phyloP scores from a whole-genome alignment of 2,797 vertebrate species.

The Columba guinea region DNA sequence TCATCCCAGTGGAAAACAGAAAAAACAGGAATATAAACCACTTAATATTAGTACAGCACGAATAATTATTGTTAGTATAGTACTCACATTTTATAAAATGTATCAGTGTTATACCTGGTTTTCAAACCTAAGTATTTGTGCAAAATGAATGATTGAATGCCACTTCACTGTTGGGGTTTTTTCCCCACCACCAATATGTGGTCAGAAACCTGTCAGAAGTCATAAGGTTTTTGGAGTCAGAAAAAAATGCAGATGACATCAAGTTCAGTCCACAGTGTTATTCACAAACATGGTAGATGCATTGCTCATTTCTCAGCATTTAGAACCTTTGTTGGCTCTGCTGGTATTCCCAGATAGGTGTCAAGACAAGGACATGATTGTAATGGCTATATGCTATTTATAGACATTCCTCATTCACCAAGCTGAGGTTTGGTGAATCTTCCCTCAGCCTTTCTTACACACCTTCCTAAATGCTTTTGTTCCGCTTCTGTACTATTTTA shows the following conservation, averaged over 20 bases:
- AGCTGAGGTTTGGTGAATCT: neutral
- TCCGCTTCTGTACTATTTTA: neutral
- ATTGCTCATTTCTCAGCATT: neutral
- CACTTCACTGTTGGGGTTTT: neutral
- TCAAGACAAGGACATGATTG: neutral
- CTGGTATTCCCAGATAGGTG: neutral
- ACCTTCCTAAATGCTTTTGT: neutral
- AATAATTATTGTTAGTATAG: neutral
- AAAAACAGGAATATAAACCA: neutral
- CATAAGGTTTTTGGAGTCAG: neutral
- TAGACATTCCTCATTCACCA: neutral
- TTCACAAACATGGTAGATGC: rapidly evolving
- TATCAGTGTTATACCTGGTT: neutral
- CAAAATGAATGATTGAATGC: neutral
- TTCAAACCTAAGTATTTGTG: neutral
- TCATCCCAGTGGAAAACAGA: neutral
- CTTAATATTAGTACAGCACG: neutral
- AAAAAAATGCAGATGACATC: neutral
- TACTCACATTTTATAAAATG: neutral
- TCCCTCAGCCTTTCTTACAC: neutral
- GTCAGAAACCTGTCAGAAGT: neutral
- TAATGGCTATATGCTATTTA: neutral
- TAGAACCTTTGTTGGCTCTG: neutral
- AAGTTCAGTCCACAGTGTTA: neutral
- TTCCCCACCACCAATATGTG: neutral